Percentiles rank a stretch among this genome's conserved stretches.
phyloP scores from a whole-genome alignment of 2,888 invertebrate genomes.

The Muschampia plurimacula region DNA sequence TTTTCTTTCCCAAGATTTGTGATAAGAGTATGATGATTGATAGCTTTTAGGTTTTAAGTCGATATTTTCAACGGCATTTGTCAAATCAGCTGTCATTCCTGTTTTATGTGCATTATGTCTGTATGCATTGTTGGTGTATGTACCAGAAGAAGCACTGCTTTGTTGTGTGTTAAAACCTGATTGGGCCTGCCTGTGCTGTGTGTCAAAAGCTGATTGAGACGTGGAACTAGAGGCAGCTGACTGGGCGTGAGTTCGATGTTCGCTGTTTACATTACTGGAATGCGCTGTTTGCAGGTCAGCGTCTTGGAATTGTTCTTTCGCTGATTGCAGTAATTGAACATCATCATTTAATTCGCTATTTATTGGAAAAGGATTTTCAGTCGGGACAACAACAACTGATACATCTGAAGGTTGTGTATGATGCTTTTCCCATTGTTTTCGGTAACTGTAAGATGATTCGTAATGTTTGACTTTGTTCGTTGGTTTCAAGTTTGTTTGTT shows the following conservation, averaged over 20 bases:
- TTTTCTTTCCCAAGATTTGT: constrained; percentile 82
- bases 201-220: constrained; percentile 52
- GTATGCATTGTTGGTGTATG: constrained; percentile 46
- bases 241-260: constrained; percentile 55
- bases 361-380: constrained; percentile 57
- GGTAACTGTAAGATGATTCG: constrained; percentile 74
- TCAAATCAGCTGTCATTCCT: constrained; percentile 48
- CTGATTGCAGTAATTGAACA: constrained; percentile 50
- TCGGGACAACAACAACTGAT: constrained; percentile 52
- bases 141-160: neutral
- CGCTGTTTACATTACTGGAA: constrained; percentile 45
- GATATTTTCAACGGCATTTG: constrained; percentile 55
- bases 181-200: constrained; percentile 47
- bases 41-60: constrained; percentile 73
- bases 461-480: constrained; percentile 62
- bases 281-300: constrained; percentile 35
- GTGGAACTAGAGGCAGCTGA: constrained; percentile 56
- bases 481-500: constrained; percentile 48
- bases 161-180: constrained; percentile 26
- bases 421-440: constrained; percentile 79
- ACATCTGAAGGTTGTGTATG: constrained; percentile 57
- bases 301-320: constrained; percentile 50
- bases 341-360: constrained; percentile 70
- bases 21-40: constrained; percentile 80
- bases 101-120: constrained; percentile 49